Base-by-base conservation (phyloP, 2,113 vertebrate species). In the Lycaon pictus region DNA sequence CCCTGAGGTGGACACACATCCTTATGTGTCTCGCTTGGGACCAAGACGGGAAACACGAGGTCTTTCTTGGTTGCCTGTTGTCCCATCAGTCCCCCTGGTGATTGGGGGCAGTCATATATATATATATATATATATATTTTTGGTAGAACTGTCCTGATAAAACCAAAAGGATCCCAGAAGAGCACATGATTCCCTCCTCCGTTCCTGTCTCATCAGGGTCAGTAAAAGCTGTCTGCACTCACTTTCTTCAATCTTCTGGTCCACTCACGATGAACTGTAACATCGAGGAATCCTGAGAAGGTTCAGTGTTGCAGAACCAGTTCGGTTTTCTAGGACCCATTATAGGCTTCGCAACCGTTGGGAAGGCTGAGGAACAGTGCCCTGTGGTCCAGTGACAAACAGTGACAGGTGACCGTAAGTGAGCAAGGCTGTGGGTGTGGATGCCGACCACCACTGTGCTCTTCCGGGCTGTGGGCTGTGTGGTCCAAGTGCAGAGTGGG, bases 321-420 rank as follows among this genome's bases (percentile, higher is more conserved):
- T 25, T 51, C 17, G 20, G 16, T 27, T 37, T 81, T 37, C 4
- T 23, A 16, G 35, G 63, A 43, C n/a, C 17, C 13, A 3, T 25
- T 11, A 29, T 3, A 2, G 43, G 1, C 20, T 60, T 60, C 2
- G 32, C 3, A n/a, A 23, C 23, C 77, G 1, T 27, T 2, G 65
- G 29, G 20, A 62, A 56, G 23, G 15, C 13, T 20, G 67, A 51
- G 22, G 43, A n/a, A 15, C 8, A 2, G 2, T 35, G 67, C 1
- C 10, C 4, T 15, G 0, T 35, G 22, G 25, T n/a, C 2, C 25
- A 22, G 4, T 32, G n/a, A 11, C 2, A 13, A 11, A 53, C 27
- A 23, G 27, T 32, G 90, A 67, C 51, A 22, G 16, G 7, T 37
- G 43, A 51, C 37, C 2, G 1, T 8, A 74, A 51, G 25, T 15